Evolutionary conservation across 2,888 invertebrate genomes (phyloP).

Genomic region (Rotaria magnacalcarata): DNA sequence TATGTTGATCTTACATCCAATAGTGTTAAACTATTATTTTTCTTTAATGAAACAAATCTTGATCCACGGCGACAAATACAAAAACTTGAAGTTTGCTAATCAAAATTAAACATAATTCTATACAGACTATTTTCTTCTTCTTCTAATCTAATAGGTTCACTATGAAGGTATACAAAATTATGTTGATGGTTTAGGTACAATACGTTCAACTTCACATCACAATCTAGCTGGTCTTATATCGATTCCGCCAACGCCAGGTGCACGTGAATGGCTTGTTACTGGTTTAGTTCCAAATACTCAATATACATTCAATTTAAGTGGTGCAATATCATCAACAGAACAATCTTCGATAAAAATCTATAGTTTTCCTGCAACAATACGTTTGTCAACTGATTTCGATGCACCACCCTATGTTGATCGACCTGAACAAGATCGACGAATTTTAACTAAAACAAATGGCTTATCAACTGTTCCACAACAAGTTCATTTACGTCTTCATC

Average conservation of each 20-base stretch:
- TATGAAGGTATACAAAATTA: constrained; percentile 35
- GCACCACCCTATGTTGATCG: constrained; percentile 36
- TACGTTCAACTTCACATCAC: constrained; percentile 6
- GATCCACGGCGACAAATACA: constrained; percentile 10
- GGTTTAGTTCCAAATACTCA: constrained; percentile 37
- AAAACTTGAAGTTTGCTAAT: neutral
- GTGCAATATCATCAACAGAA: neutral
- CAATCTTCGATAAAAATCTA: constrained; percentile 28
- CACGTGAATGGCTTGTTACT: constrained; percentile 43
- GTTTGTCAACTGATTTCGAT: constrained; percentile 5
- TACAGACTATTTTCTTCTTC: too few species aligned
- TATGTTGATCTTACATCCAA: neutral
- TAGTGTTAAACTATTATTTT: constrained; percentile 3
- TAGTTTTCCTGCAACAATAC: constrained; percentile 25
- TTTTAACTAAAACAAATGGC: neutral
- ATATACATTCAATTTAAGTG: constrained; percentile 43
- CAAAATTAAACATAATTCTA: neutral
- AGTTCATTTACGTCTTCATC: constrained; percentile 26
- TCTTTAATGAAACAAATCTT: constrained; percentile 12
- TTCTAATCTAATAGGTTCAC: neutral
- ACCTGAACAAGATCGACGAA: neutral
- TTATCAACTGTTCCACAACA: neutral
- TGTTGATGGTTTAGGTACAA: constrained; percentile 10
- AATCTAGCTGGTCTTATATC: constrained; percentile 28
- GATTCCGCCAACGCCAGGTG: neutral